Evolutionary conservation across 2,113 vertebrate species (phyloP), one percentile per base, ranked within the genome.

Genomic region (Apodemus sylvaticus): DNA sequence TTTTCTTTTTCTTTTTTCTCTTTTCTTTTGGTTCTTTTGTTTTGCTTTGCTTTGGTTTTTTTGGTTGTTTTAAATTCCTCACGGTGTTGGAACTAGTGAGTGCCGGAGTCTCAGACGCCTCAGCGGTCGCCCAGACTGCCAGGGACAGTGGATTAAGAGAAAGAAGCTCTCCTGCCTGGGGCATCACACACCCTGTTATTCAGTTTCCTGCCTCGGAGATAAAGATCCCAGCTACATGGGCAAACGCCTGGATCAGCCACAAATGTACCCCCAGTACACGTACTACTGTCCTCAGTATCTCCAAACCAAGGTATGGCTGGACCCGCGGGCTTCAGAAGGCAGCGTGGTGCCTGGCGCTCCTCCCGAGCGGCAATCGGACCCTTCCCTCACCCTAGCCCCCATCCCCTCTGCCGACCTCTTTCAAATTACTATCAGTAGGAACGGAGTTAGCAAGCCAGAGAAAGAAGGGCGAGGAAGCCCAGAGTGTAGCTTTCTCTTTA

Each of bases 251-350:
- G 99, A 99, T 98, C 99, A 99, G 99, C 99, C 99, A 98, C 99
- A 99, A 99, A 99, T 99, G 99, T 99, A 99, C 99, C 99, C 99
- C 98, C 99, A 99, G 99, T 99, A 99, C 99, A 99, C 99, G 98
- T 99, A 99, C 99, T 99, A 99, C 99, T 99, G 99, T 98, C 99
- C 99, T 98, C 99, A 99, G 98, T 99, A 99, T 99, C 99, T 99
- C 98, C 99, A 99, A 99, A 99, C 99, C 99, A 99, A 99, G 99
- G 99, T 99, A 99, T 91, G 99, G 97, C 45, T 82, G 96, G 34
- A 76, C 97, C 96, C 93, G 86, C 66, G 79, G 93, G 81, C 96
- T 96, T 89, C 88, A 95, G 90, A 64, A 78, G 39, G 89, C 96
- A 66, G 90, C 76, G 89, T 78, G 96, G 89, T 93, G n/a, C 94